Evolutionary conservation across 2,797 vertebrate species (phyloP).

Genomic region (Astyanax mexicanus): DNA sequence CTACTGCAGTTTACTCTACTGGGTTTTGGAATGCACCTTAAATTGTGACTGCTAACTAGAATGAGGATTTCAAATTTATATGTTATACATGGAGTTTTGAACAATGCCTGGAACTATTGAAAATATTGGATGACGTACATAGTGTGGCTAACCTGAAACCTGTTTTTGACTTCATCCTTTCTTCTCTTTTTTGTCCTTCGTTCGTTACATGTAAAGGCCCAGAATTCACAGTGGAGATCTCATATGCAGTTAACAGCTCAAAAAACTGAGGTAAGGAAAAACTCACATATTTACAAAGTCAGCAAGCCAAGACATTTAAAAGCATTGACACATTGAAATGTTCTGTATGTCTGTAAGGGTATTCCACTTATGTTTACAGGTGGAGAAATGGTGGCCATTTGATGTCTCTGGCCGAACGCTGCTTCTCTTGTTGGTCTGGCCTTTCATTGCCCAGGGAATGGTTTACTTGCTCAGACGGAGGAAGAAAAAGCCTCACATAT

Average conservation of each 20-base stretch:
- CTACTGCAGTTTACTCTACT: too few species aligned
- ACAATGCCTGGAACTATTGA: too few species aligned
- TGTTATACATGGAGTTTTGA: too few species aligned
- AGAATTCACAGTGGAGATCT: conserved; percentile 63
- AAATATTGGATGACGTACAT: neutral
- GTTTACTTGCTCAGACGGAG: conserved; percentile 72
- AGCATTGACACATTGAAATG: too few species aligned
- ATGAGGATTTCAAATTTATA: too few species aligned
- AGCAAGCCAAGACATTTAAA: neutral
- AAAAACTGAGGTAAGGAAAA: conserved; percentile 64
- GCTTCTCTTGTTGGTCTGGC: conserved; percentile 90
- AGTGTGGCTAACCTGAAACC: neutral
- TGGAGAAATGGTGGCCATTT: conserved; percentile 74
- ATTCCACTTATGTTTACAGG: conserved; percentile 63
- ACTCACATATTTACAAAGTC: neutral
- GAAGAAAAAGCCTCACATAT: conserved; percentile 60
- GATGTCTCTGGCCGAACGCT: conserved; percentile 76
- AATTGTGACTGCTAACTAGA: too few species aligned
- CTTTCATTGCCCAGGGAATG: conserved; percentile 88
- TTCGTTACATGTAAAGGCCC: conserved; percentile 60
- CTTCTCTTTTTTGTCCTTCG: conserved; percentile 5
- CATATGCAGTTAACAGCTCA: conserved; percentile 57
- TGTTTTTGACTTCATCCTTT: neutral
- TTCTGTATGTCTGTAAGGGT: neutral
- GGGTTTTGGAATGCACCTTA: too few species aligned